Conservation (phyloP, 2,797 vertebrate genomes). For the Phataginus tetradactyla region DNA sequence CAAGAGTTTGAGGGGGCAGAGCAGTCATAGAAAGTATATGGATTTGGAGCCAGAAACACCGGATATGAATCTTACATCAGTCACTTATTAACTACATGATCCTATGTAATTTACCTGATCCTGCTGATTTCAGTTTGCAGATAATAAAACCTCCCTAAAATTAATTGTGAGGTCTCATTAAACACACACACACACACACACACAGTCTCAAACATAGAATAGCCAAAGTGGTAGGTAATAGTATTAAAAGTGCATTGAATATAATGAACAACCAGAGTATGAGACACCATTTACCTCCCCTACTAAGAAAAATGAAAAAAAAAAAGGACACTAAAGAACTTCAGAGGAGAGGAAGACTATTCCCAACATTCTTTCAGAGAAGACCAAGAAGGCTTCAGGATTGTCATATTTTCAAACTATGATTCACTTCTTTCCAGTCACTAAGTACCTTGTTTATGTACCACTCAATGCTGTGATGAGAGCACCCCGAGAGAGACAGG, state of each 20-base stretch:
- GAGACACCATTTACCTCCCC: background rate
- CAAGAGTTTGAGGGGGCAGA: background rate
- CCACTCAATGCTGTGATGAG: too few species aligned
- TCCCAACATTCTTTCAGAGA: background rate
- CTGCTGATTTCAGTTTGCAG: background rate
- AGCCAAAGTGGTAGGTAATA: too few species aligned
- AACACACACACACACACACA: background rate
- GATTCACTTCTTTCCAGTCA: background rate
- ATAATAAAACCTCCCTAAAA: background rate
- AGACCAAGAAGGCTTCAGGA: background rate
- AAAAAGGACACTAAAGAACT: background rate
- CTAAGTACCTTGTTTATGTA: background rate
- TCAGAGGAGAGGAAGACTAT: background rate
- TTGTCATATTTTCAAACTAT: background rate
- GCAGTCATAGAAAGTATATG: background rate
- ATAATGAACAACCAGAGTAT: background rate
- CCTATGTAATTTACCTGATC: background rate
- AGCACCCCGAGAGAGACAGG: background rate
- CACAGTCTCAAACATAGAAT: background rate
- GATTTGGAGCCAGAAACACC: background rate
- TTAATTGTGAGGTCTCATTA: background rate
- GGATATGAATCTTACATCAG: background rate
- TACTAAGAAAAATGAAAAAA: background rate
- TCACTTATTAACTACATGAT: background rate
- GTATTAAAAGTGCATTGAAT: background rate